A percentile compares a stretch with the other conserved stretches of the same genome.
Evolutionary conservation across 2,888 invertebrate species (phyloP).

Genomic region (Ichneumoninae sp.): DNA sequence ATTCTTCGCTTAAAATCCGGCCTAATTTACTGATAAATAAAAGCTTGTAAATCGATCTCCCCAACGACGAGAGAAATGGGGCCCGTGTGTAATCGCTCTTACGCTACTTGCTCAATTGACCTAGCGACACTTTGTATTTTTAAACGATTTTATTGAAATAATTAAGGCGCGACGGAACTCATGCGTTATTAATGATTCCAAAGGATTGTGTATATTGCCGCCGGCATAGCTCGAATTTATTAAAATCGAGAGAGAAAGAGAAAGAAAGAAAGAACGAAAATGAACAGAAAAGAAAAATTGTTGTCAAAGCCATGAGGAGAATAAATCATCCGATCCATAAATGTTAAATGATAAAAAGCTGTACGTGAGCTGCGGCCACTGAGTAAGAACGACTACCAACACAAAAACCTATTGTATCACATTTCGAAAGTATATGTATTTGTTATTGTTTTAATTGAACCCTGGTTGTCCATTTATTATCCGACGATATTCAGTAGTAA

Average conservation of each 20-base stretch:
- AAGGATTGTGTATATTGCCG: slow-evolving; percentile 14
- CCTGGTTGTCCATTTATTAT: slow-evolving; percentile 56
- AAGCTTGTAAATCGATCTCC: not conserved
- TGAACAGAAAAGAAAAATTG: slow-evolving; percentile 60
- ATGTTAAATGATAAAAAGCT: slow-evolving; percentile 68
- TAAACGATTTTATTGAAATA: slow-evolving; percentile 13
- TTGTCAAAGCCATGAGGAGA: slow-evolving; percentile 70
- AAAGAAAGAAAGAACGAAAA: not conserved
- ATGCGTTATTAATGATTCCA: slow-evolving; percentile 12
- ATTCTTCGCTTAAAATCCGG: slow-evolving; percentile 5
- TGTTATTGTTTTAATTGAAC: slow-evolving; percentile 84
- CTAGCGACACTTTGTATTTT: slow-evolving; percentile 22
- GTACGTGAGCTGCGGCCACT: slow-evolving; percentile 65
- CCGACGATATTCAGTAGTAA: not conserved
- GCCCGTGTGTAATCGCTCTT: slow-evolving; percentile 54
- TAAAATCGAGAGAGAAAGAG: slow-evolving; percentile 40
- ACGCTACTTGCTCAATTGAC: slow-evolving; percentile 58
- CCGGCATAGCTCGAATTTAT: slow-evolving; percentile 4
- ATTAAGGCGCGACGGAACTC: not conserved
- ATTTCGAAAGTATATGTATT: slow-evolving; percentile 84
- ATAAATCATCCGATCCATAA: slow-evolving; percentile 77
- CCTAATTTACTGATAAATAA: not conserved
- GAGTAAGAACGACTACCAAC: slow-evolving; percentile 77
- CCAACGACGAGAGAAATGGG: not conserved
- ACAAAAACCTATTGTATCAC: slow-evolving; percentile 82